Conservation (phyloP, 2,888 invertebrate species). For the Tinea trinotella region DNA sequence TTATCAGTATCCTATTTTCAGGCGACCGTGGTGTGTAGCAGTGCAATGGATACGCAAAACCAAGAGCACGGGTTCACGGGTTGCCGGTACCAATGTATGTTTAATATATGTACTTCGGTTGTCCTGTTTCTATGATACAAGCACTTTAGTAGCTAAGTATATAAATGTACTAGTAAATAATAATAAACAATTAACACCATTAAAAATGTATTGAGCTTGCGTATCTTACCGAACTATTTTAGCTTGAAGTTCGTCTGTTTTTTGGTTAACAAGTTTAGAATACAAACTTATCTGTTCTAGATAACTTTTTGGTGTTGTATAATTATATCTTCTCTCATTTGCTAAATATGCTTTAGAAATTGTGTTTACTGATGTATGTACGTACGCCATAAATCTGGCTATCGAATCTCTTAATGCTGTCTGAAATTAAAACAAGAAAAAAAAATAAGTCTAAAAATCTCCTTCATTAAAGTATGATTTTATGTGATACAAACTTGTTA, state of each 20-base stretch:
- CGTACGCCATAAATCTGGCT: slow-evolving; percentile 94
- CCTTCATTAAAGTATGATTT: background rate
- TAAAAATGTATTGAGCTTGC: slow-evolving; percentile 4
- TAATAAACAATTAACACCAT: too few species aligned
- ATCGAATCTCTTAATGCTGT: slow-evolving; percentile 84
- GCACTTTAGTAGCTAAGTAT: too few species aligned
- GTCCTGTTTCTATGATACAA: too few species aligned
- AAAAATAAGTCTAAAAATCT: background rate
- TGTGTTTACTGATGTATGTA: slow-evolving; percentile 93
- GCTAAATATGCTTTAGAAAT: slow-evolving; percentile 89
- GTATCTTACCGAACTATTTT: slow-evolving; percentile 79
- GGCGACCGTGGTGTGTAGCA: background rate
- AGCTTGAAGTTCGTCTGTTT: slow-evolving; percentile 87
- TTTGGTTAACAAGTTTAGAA: slow-evolving; percentile 86
- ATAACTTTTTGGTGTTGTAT: slow-evolving; percentile 97
- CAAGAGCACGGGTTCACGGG: too few species aligned
- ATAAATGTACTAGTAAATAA: too few species aligned
- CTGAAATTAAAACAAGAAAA: slow-evolving; percentile 46
- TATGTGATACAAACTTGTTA: too few species aligned
- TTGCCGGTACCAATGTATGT: too few species aligned
- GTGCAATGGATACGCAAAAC: too few species aligned
- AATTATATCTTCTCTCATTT: slow-evolving; percentile 95
- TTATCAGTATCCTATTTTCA: background rate
- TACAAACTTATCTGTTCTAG: slow-evolving; percentile 96
- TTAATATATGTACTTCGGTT: too few species aligned